Base-by-base conservation (phyloP, 2,888 invertebrate species). In the Napeogenes sylphis region DNA sequence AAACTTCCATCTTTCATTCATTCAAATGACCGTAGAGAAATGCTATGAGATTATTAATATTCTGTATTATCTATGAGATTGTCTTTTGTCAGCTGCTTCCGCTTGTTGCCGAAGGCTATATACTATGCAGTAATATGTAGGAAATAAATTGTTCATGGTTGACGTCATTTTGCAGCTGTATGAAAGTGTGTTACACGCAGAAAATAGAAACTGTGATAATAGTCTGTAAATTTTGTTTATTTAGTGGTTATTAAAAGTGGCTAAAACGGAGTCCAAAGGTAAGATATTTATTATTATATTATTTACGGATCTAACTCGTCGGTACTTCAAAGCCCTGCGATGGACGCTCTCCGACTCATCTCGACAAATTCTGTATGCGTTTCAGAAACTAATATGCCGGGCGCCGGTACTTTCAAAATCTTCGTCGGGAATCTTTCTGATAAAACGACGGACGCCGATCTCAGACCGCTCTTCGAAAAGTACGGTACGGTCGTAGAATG, bases 401-500 rank as follows among this genome's bases (percentile, higher is more conserved):
- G 95, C 93, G 95, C 96, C 92, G 96, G 96, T 91, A 97, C 97
- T 81, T 97, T 96, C 93, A 98, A 98, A 93, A 96, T 99, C 86
- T 99, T 99, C 93, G 96, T 99, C 92, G 99, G 99, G 84, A 98
- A 98, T 92, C 93, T 98, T 79, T 95, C 97, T 91, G 97, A 97
- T 91, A 96, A 96, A 90, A 97, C 97, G 68, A 94, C 95, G 78
- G 94, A 95, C 91, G 93, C 94, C 85, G 94, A 95, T 92, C 92
- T 99, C 91, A 95, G 96, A 91, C 94, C 97, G 88, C 92, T 99
- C 75, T 99, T 99, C 92, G 97, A 97, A 91, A 97, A 97, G 84
- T 98, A 96, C 94, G 99, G 99, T 86, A 95, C 95, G 91, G 98
- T 99, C 81, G 95, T 97, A 82, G 99, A 99, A 92, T 98, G 98